phyloP scores from a whole-genome alignment of 1,140 invertebrate species.

The Calycopis cecrops region DNA sequence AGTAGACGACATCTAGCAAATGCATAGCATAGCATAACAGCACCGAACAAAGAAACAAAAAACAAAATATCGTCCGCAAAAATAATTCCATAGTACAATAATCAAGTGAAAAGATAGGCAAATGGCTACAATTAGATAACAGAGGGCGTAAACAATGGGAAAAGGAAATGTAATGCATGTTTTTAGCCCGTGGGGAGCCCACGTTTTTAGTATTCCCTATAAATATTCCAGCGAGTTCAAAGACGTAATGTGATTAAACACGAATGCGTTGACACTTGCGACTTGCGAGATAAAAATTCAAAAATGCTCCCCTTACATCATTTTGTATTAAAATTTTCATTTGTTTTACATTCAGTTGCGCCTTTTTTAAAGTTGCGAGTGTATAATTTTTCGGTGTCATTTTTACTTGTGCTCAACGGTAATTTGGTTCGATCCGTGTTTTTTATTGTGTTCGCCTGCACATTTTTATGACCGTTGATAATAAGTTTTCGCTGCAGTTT shows the following conservation, averaged over 20 bases:
- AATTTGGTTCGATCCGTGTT: too few species aligned
- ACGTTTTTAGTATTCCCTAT: constrained; percentile 32
- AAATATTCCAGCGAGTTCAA: constrained; percentile 42
- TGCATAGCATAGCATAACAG: too few species aligned
- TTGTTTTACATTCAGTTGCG: neutral
- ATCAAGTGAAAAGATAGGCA: constrained; percentile 24
- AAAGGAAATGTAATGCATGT: constrained; percentile 22
- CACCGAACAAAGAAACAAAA: too few species aligned
- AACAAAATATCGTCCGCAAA: neutral
- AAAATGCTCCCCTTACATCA: constrained; percentile 13
- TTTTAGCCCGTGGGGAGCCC: constrained; percentile 25
- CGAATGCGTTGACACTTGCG: constrained; percentile 21
- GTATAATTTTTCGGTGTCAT: too few species aligned
- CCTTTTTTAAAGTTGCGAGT: too few species aligned
- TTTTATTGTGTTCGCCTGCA: too few species aligned
- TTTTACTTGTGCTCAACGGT: too few species aligned
- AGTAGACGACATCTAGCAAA: too few species aligned
- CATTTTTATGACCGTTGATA: too few species aligned
- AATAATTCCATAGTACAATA: constrained; percentile 1
- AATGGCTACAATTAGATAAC: constrained; percentile 33
- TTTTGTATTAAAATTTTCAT: constrained; percentile 15
- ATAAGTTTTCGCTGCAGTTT: too few species aligned
- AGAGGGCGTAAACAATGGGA: constrained; percentile 25
- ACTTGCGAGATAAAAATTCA: constrained; percentile 14
- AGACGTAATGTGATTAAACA: constrained; percentile 42